These are phyloP conservation scores for Myrmophylax atrothorax DNA, from an alignment of 2,113 vertebrate genomes.

Conservation along the genomic window DNA sequence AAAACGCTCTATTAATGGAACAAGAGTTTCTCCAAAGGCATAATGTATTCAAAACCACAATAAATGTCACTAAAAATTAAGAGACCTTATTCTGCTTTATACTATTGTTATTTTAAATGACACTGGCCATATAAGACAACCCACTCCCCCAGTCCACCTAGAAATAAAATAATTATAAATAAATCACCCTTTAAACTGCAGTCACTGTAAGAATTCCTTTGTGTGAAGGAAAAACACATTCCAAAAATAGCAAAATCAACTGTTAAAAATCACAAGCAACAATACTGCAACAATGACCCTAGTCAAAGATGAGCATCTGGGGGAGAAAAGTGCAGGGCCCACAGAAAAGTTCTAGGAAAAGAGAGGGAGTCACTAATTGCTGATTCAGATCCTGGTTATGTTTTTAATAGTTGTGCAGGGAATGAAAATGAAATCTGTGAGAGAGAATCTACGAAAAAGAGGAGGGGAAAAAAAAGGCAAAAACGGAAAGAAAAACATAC, in stretches of 20 bases:
- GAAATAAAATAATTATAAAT: constrained; percentile 37
- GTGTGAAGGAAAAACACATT: background rate
- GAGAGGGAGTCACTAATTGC: background rate
- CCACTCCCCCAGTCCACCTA: background rate
- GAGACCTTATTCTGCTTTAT: constrained; percentile 26
- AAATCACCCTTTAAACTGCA: background rate
- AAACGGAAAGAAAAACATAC: background rate
- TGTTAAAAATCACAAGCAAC: background rate
- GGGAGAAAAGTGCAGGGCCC: background rate
- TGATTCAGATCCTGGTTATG: background rate
- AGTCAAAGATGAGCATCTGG: background rate
- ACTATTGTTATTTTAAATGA: background rate
- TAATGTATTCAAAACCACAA: background rate
- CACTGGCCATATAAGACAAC: constrained; percentile 12
- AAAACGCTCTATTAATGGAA: background rate
- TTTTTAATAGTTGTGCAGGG: background rate
- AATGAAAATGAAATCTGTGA: background rate
- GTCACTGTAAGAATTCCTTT: background rate
- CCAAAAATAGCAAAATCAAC: background rate
- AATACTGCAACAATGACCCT: background rate
- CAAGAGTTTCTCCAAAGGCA: background rate
- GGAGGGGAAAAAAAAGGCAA: background rate
- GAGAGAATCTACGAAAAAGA: background rate
- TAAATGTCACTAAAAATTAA: constrained; percentile 33
- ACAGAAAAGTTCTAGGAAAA: background rate